Evolutionary conservation across 2,888 invertebrate species (phyloP), one percentile per base, ranked within the genome.

Genomic region (Tenthredo livida): DNA sequence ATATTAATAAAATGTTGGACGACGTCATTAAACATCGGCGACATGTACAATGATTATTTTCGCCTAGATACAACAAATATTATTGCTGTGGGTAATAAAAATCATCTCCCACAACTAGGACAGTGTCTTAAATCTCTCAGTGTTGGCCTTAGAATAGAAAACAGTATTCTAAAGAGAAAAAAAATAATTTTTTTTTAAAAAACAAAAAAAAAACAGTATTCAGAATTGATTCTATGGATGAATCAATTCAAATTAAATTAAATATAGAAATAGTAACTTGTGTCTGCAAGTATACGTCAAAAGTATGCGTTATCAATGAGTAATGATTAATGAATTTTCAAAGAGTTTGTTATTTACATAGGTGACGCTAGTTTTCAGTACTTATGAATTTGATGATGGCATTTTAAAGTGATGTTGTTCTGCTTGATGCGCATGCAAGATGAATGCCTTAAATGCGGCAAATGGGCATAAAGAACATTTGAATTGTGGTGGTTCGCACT

Each of bases 401-500:
- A 91, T 90, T 89, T 93, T 93, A 89, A 93, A 93, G 89, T 93
- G 93, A 89, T 93, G 93, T 78, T 93, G 93, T 86, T 93, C 93
- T 17, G 92, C 93, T 87, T 93, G 93, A 86, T 93, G 93, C n/a
- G 93, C 93, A 86, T 93, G 93, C n/a, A 93, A 90, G 84, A 93
- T 93, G 90, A 93, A 93, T 72, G 93, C 92, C 88, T 93, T 93
- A 90, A 93, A 93, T 12, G 93, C 93, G 25, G 93, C 93, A 87
- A 93, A 93, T 85, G 93, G 93, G 85, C 93, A 93, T 75, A 93
- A 88, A 25, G 92, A 88, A 85, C 93, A 93, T 89, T 93, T 93
- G 91, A 91, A 93, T 86, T 93, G 92, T 43, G 93, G 93, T 29
- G 93, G 93, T 87, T 93, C 93, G 88, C 93, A 93, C 88, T 93